These are phyloP conservation scores for Parazoanthus darwini DNA, from an alignment of 92 coral and sea anemone species.

Conservation along the genomic window DNA sequence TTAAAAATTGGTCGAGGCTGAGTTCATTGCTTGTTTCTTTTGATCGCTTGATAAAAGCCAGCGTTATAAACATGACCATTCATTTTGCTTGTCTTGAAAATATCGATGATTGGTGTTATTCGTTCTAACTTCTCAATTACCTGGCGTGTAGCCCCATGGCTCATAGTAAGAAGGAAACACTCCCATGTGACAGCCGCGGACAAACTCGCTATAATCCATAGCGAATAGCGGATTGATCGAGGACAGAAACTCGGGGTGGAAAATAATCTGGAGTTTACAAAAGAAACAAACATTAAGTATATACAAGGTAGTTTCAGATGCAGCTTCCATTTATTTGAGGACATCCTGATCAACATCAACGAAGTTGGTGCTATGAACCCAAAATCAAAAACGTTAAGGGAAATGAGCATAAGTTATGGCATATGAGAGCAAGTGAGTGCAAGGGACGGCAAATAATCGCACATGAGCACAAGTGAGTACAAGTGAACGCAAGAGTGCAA, in stretches of 20 bases:
- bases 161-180: constrained; percentile 97
- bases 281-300: neutral
- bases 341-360: neutral
- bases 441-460: neutral
- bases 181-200: constrained; percentile 97
- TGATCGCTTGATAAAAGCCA: too few relatives aligned
- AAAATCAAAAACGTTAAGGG: neutral
- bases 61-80: too few relatives aligned
- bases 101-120: neutral
- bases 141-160: constrained; percentile 99
- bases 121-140: constrained; percentile 39
- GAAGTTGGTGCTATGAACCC: too few relatives aligned
- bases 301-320: neutral
- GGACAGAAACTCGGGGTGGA: constrained; percentile 97
- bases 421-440: neutral
- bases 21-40: too few relatives aligned
- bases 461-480: neutral
- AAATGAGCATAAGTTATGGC: neutral
- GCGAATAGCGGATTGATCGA: constrained; percentile 91
- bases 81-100: neutral
- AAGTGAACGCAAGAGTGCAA: neutral
- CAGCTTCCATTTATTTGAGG: neutral
- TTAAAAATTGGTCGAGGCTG: too few relatives aligned
- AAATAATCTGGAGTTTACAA: constrained; percentile 63
- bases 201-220: constrained; percentile 95